A percentile compares a stretch with the other conserved stretches of the same genome.
phyloP scores from a whole-genome alignment of 1,140 invertebrate genomes.

The Himalopsyche phryganea region DNA sequence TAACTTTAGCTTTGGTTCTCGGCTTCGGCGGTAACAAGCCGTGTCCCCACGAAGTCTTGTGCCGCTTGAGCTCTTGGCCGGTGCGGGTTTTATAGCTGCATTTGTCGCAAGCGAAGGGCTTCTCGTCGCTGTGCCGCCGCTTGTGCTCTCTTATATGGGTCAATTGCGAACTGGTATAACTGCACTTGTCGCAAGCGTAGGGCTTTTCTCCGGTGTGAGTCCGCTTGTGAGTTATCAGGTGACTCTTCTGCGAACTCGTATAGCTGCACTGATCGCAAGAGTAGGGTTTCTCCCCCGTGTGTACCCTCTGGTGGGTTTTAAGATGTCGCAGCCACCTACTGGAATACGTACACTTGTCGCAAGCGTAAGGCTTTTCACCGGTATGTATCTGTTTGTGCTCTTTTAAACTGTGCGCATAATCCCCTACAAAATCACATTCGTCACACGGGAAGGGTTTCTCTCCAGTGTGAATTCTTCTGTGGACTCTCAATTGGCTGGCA shows the following conservation, averaged over 20 bases:
- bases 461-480: slow-evolving; percentile 86
- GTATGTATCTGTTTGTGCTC: slow-evolving; percentile 87
- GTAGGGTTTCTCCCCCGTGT: slow-evolving; percentile 81
- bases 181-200: slow-evolving; percentile 9
- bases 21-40: too few relatives aligned
- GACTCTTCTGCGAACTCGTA: slow-evolving; percentile 51
- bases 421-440: slow-evolving; percentile 80
- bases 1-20: too few relatives aligned
- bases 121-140: slow-evolving; percentile 7
- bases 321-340: slow-evolving; percentile 69
- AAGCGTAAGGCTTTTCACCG: slow-evolving; percentile 51
- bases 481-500: slow-evolving; percentile 68
- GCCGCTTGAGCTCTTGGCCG: slow-evolving; percentile 6
- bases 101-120: slow-evolving; percentile 1
- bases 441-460: slow-evolving; percentile 83
- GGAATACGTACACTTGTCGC: slow-evolving; percentile 9
- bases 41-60: background rate
- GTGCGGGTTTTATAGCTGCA: slow-evolving; percentile 7
- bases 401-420: slow-evolving; percentile 86
- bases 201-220: slow-evolving; percentile 4
- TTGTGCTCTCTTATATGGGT: slow-evolving; percentile 9
- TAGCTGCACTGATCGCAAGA: slow-evolving; percentile 84
- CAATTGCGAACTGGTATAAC: slow-evolving; percentile 7
- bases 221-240: slow-evolving; percentile 68
- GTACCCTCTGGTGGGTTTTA: slow-evolving; percentile 87